Percentiles rank a stretch among this genome's conserved stretches.
Evolutionary conservation across 2,888 invertebrate genomes (phyloP).

Genomic region (Drosophila diplacantha): DNA sequence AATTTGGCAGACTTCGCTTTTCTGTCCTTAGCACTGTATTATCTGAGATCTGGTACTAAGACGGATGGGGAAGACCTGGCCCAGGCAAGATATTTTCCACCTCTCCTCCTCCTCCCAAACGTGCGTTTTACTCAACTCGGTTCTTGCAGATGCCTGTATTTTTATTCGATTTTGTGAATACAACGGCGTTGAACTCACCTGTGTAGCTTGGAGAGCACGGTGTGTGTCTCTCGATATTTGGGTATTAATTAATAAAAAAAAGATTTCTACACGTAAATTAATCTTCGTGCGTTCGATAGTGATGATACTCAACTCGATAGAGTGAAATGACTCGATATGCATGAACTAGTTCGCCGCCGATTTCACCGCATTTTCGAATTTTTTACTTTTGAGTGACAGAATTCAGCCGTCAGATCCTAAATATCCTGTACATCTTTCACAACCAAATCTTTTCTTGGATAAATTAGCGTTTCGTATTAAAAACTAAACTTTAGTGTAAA

Average conservation of each 20-base stretch:
- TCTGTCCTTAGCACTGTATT: not conserved
- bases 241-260: constrained; percentile 14
- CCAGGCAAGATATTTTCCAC: constrained; percentile 3
- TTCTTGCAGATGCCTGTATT: too few species aligned
- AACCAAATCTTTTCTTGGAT: not conserved
- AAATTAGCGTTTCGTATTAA: not conserved
- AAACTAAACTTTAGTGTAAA: not conserved
- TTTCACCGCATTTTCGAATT: not conserved
- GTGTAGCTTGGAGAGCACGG: not conserved
- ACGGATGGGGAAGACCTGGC: constrained; percentile 2
- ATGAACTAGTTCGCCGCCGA: not conserved
- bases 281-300: constrained; percentile 15
- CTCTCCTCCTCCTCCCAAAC: not conserved
- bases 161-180: not conserved
- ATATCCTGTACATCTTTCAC: not conserved
- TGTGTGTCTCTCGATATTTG: not conserved
- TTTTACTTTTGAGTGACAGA: not conserved
- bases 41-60: not conserved
- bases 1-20: not conserved
- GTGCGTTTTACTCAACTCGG: not conserved
- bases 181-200: not conserved
- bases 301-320: not conserved
- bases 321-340: too few species aligned
- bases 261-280: constrained; percentile 26
- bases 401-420: not conserved